A percentile compares a stretch with the other conserved stretches of the same genome.
phyloP scores from a whole-genome alignment of 2,113 vertebrate genomes.

The Myxocyprinus asiaticus region DNA sequence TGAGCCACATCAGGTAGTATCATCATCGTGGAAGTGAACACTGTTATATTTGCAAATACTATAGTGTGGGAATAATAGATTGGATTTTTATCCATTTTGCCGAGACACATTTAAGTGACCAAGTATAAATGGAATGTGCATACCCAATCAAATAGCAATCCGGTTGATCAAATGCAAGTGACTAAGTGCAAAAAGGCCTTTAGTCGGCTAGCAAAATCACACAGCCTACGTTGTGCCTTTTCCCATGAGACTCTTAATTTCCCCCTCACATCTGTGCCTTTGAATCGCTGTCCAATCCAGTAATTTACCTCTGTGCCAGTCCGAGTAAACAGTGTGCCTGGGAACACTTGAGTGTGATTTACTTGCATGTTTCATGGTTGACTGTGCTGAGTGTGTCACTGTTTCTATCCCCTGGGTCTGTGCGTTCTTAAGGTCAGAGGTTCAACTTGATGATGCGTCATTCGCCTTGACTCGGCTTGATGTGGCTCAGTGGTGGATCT shows the following conservation, averaged over 20 bases:
- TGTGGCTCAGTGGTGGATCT: background rate
- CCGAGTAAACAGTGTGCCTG: background rate
- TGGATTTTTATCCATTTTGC: too few species aligned
- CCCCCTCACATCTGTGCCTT: background rate
- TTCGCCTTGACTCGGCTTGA: background rate
- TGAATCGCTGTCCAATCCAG: background rate
- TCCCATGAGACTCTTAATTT: background rate
- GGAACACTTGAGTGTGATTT: constrained; percentile 18
- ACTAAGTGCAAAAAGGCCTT: too few species aligned
- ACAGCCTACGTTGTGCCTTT: background rate
- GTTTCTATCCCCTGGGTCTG: background rate
- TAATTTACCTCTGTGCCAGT: constrained; percentile 8
- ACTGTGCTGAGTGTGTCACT: constrained; percentile 23
- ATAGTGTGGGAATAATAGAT: too few species aligned
- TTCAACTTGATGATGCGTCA: constrained; percentile 36
- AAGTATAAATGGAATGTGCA: too few species aligned
- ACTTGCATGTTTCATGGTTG: constrained; percentile 14
- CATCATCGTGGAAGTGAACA: too few species aligned
- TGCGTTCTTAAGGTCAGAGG: constrained; percentile 1
- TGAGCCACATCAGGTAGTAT: too few species aligned
- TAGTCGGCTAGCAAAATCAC: background rate
- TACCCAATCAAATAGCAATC: too few species aligned
- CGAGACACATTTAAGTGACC: too few species aligned
- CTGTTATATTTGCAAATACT: too few species aligned
- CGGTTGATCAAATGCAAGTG: too few species aligned